These are phyloP conservation scores for Uropsilus gracilis DNA, from an alignment of 2,113 vertebrate species.

Conservation along the genomic window DNA sequence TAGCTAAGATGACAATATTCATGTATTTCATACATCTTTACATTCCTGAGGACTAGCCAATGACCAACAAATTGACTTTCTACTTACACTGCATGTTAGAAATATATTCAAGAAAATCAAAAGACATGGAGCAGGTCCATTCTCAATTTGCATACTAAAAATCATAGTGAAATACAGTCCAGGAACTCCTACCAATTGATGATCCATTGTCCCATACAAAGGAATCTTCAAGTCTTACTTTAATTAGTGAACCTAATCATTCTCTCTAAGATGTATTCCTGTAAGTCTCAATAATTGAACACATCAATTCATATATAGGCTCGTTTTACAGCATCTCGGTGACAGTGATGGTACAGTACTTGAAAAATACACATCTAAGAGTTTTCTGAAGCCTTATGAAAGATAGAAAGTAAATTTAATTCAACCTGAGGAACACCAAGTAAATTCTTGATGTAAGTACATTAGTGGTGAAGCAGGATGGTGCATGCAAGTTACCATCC, in stretches of 20 bases:
- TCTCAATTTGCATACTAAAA: conserved; percentile 1
- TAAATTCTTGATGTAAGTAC: not conserved
- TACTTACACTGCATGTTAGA: not conserved
- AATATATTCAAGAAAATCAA: conserved; percentile 34
- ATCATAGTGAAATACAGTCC: not conserved
- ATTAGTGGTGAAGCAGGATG: not conserved
- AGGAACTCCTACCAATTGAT: not conserved
- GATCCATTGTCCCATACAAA: not conserved
- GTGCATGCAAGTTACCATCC: not conserved
- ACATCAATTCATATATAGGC: not conserved
- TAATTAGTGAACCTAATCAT: not conserved
- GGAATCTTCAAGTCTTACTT: conserved; percentile 1
- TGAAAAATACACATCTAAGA: not conserved
- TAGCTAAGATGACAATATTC: not conserved
- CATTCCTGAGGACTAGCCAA: not conserved
- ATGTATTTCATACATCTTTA: not conserved
- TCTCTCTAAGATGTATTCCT: not conserved
- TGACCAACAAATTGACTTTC: conserved; percentile 16
- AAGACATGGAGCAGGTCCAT: not conserved
- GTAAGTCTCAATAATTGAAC: not conserved
- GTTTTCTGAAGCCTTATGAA: not conserved
- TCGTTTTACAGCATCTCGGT: not conserved
- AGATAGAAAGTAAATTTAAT: not conserved
- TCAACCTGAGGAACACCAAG: not conserved
- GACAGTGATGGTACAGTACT: not conserved